Percentiles rank a stretch among this genome's conserved stretches.
phyloP scores from a whole-genome alignment of 2,113 vertebrate species.

The Hippolais icterina region DNA sequence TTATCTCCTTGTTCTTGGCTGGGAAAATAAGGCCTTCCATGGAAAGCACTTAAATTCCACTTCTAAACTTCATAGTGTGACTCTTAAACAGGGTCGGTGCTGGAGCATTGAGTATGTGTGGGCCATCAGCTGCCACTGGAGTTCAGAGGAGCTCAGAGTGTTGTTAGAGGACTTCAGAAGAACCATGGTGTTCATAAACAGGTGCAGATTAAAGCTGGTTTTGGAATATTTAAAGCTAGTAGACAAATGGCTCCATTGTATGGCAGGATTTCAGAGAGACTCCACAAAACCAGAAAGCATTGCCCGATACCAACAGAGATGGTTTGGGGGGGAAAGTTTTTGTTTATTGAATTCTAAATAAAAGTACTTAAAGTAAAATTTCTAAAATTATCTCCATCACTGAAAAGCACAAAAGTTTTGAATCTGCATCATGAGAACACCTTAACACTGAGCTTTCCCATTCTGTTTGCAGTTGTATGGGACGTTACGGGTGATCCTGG shows the following conservation, averaged over 20 bases:
- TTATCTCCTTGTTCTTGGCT: not conserved
- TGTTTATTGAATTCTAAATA: not conserved
- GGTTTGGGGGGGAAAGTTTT: no score
- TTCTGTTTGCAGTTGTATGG: conserved; percentile 81
- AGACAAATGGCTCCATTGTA: not conserved
- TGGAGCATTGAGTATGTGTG: not conserved
- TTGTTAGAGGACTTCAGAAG: not conserved
- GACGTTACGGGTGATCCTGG: conserved; percentile 87
- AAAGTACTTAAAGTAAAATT: not conserved
- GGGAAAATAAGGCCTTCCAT: not conserved
- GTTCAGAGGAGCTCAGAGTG: not conserved
- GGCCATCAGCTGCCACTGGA: not conserved
- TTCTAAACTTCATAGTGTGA: not conserved
- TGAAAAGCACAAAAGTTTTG: not conserved
- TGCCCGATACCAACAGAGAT: not conserved
- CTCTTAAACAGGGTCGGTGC: not conserved
- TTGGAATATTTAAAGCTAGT: not conserved
- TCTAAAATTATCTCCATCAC: not conserved
- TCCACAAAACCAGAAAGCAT: not conserved
- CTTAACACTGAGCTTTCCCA: not conserved
- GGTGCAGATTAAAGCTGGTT: not conserved
- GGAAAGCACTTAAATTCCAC: not conserved
- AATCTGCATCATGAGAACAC: not conserved
- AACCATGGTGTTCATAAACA: not conserved
- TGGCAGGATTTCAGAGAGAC: not conserved